Percentiles rank a stretch among this genome's conserved stretches.
Evolutionary conservation across 2,888 invertebrate genomes (phyloP).

Genomic region (Linnaemya tessellans): DNA sequence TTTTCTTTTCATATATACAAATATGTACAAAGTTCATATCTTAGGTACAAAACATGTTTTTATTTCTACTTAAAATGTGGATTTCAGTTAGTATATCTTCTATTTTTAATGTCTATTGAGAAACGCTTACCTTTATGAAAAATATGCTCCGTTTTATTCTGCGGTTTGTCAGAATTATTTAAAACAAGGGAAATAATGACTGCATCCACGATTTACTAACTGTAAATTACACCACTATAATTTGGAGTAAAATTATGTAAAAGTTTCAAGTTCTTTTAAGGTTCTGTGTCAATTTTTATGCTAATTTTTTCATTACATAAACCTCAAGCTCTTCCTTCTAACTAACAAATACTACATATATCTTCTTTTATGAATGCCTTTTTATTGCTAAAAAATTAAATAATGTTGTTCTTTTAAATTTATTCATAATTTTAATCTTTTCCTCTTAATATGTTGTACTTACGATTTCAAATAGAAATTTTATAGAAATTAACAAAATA

Average conservation of each 20-base stretch:
- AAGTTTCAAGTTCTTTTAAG: conserved; percentile 26
- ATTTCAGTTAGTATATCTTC: no score
- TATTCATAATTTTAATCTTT: conserved; percentile 24
- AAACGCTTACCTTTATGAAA: no score
- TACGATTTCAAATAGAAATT: conserved; percentile 19
- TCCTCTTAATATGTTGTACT: background rate
- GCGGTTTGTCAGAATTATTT: no score
- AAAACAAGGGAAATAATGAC: no score
- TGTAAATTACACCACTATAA: no score
- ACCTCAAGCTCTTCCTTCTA: background rate
- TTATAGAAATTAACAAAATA: background rate
- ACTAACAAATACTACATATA: background rate
- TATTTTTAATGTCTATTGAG: no score
- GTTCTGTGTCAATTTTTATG: conserved; percentile 11
- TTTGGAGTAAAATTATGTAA: background rate
- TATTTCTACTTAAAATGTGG: background rate
- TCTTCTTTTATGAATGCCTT: conserved; percentile 5
- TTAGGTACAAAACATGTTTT: background rate
- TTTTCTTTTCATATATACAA: no score
- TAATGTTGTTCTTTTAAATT: background rate
- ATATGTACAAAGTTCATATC: no score
- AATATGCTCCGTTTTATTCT: no score
- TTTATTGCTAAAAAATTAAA: background rate
- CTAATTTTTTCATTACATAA: background rate
- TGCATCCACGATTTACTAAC: no score